Evolutionary conservation across 2,113 vertebrate species (phyloP).

Genomic region (Tautogolabrus adspersus): DNA sequence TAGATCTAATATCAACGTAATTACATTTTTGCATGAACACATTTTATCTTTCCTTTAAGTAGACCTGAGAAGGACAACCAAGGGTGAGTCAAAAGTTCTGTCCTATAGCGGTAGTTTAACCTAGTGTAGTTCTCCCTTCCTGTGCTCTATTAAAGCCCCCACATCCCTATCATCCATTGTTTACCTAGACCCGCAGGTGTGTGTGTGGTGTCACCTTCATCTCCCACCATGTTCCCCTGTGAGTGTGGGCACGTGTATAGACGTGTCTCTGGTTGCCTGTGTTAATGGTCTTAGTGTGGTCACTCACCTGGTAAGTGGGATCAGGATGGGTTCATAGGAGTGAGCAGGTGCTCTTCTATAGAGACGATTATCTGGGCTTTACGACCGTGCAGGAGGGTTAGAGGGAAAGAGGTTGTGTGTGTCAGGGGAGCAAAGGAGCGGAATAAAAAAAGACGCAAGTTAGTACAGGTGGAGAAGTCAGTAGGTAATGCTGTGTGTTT

Average conservation of each 20-base stretch:
- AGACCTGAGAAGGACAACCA: conserved; percentile 75
- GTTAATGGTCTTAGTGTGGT: conserved; percentile 70
- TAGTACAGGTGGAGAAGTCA: not conserved
- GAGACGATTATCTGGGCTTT: conserved; percentile 70
- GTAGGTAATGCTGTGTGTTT: not conserved
- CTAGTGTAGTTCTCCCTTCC: conserved; percentile 16
- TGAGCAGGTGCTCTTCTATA: conserved; percentile 58
- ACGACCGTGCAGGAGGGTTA: conserved; percentile 17
- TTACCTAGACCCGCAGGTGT: not conserved
- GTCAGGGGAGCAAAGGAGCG: not conserved
- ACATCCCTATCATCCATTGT: conserved; percentile 36
- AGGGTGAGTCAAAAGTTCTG: conserved; percentile 71
- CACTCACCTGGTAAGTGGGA: conserved; percentile 75
- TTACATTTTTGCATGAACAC: not conserved
- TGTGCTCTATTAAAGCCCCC: conserved; percentile 37
- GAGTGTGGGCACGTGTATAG: conserved; percentile 43
- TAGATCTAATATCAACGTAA: not conserved
- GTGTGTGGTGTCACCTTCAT: conserved; percentile 31
- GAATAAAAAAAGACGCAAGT: not conserved
- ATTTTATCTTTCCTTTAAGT: conserved; percentile 12
- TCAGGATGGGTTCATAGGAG: conserved; percentile 45
- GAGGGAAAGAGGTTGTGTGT: conserved; percentile 1
- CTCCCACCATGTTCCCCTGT: conserved; percentile 50
- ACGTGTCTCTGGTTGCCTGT: conserved; percentile 52
- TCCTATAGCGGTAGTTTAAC: not conserved